Conservation (phyloP, 2,888 invertebrate species). For the Latrodectus elegans region DNA sequence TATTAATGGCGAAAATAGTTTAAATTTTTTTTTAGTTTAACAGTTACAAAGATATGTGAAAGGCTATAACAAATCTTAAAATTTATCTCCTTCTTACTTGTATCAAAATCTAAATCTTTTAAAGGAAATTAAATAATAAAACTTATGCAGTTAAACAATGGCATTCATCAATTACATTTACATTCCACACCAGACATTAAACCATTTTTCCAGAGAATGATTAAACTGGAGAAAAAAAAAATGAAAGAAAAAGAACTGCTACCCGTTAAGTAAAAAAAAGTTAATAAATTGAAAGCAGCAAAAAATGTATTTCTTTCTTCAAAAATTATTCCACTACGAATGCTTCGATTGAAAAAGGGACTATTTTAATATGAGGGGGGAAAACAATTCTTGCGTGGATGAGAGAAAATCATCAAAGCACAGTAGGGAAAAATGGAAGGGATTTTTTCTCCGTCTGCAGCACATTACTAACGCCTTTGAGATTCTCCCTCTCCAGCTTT, state of each 20-base stretch:
- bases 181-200: neutral
- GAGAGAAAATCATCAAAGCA: conserved; percentile 3
- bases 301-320: conserved; percentile 33
- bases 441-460: neutral
- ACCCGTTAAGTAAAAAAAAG: conserved; percentile 33
- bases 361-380: conserved; percentile 27
- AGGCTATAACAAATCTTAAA: too few relatives aligned
- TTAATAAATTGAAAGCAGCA: conserved; percentile 43
- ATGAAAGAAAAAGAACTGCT: neutral
- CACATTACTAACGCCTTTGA: neutral
- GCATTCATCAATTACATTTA: conserved; percentile 1
- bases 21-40: too few relatives aligned
- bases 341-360: conserved; percentile 38
- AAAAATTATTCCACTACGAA: conserved; percentile 25
- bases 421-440: neutral
- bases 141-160: neutral
- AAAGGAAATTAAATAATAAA: too few relatives aligned
- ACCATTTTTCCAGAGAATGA: conserved; percentile 1
- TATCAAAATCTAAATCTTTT: too few relatives aligned
- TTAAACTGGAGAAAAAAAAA: neutral
- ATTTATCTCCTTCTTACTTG: too few relatives aligned
- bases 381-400: conserved; percentile 4
- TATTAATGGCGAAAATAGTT: too few relatives aligned
- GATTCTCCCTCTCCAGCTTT: neutral
- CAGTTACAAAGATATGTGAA: too few relatives aligned